A percentile compares a stretch with the other conserved stretches of the same genome.
phyloP scores from a whole-genome alignment of 2,113 vertebrate species.

The Mus pahari region DNA sequence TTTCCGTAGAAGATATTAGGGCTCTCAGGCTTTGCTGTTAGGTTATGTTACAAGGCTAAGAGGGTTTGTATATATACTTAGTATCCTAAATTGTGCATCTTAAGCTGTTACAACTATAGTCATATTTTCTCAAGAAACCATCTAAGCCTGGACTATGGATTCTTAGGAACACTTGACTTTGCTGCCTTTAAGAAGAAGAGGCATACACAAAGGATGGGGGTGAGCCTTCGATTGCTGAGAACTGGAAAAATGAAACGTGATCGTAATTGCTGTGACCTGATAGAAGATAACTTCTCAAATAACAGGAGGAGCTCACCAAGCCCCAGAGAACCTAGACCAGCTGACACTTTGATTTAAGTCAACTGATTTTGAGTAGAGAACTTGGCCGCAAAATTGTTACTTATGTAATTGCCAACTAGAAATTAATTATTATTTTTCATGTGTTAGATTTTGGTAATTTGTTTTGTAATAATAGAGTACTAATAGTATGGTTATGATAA shows the following conservation, averaged over 20 bases:
- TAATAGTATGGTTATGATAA: not conserved
- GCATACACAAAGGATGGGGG: not conserved
- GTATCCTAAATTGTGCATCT: not conserved
- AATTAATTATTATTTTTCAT: not conserved
- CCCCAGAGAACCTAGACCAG: not conserved
- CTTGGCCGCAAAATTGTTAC: not conserved
- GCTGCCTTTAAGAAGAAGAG: not conserved
- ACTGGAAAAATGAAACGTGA: not conserved
- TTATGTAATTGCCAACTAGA: not conserved
- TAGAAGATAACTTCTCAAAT: not conserved
- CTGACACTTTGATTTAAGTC: not conserved
- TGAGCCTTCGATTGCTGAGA: not conserved
- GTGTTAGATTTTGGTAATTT: not conserved
- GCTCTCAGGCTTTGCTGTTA: not conserved
- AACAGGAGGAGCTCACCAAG: not conserved
- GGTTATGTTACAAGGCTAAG: not conserved
- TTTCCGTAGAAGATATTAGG: not conserved
- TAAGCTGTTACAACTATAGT: not conserved
- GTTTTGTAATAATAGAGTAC: not conserved
- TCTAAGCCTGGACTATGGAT: not conserved
- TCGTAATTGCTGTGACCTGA: not conserved
- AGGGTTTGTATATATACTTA: not conserved
- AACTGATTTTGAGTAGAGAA: not conserved
- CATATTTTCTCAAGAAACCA: not conserved
- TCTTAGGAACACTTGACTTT: not conserved